Base-by-base conservation (phyloP, 2,113 vertebrate species). In the Ornithorhynchus anatinus region DNA sequence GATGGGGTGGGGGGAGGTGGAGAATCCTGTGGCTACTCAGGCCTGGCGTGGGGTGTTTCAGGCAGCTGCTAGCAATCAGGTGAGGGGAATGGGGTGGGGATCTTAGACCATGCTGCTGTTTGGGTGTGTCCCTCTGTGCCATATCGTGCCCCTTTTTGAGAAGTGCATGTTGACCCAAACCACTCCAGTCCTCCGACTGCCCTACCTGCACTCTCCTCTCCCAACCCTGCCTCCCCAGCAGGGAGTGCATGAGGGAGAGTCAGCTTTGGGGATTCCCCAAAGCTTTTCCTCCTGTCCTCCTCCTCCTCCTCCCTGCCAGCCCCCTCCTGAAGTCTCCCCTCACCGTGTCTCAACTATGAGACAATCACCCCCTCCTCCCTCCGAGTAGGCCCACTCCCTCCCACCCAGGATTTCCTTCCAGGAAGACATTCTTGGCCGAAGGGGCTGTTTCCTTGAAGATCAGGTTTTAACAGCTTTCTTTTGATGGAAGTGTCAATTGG, bases 401-500 rank as follows among this genome's bases (percentile, higher is more conserved):
- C 52, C 62, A 37, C n/a, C 42, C 78, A 63, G 59, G 23, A 66
- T 53, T 75, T 86, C 69, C 84, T 82, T 84, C 59, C 64, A 81
- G n/a, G 40, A 82, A 62, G 84, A 80, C 77, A 2, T 70, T 74
- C 78, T 74, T 27, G 72, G 71, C 66, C 1, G 20, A 79, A 77
- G 64, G 81, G 89, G 80, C 78, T 27, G 79, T 64, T 74, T 77
- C 63, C 67, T 73, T 75, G 75, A 77, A 84, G 72, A 57, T 40
- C 37, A 5, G 44, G 72, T 64, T 65, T 67, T 58, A 22, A 50
- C 1, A 0, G 67, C 84, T 42, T 86, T 84, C 84, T 81, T 82
- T 76, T 69, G 25, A 37, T 45, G 31, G 79, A 87, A 85, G 87
- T 84, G 88, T 62, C 80, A 61, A 86, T 89, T 92, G 88, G 89